Conservation (phyloP, 2,888 invertebrate species). For the Mayetiola destructor region DNA sequence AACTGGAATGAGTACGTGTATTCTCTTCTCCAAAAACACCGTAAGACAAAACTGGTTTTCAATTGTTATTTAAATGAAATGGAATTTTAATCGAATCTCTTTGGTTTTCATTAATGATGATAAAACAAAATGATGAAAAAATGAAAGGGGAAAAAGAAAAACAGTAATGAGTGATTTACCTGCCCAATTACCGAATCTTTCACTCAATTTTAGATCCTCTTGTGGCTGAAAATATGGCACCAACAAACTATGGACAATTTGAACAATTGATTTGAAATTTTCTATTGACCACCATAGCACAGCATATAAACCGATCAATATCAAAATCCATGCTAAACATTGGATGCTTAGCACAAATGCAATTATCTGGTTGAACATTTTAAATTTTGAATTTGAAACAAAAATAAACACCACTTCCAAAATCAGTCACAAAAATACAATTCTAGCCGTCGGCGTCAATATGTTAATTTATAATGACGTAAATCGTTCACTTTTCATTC, state of each 20-base stretch:
- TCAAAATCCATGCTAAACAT: slow-evolving; percentile 25
- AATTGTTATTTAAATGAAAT: not conserved
- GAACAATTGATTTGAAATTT: slow-evolving; percentile 45
- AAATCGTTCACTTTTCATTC: not conserved
- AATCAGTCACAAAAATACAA: not conserved
- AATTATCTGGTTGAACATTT: not conserved
- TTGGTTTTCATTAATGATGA: not conserved
- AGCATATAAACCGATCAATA: slow-evolving; percentile 39
- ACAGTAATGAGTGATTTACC: slow-evolving; percentile 37
- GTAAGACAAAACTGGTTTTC: not conserved
- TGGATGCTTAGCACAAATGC: not conserved
- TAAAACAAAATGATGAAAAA: not conserved
- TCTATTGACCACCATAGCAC: slow-evolving; percentile 40
- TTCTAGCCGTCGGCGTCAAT: too few species aligned
- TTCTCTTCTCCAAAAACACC: too few species aligned
- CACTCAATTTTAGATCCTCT: slow-evolving; percentile 43
- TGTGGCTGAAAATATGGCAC: slow-evolving; percentile 51
- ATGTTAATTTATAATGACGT: too few species aligned
- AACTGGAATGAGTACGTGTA: too few species aligned
- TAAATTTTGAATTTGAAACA: not conserved
- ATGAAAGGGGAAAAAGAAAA: not conserved
- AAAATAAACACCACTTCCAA: not conserved
- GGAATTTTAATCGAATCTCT: not conserved
- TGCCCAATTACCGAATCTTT: slow-evolving; percentile 74
- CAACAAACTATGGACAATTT: slow-evolving; percentile 44